phyloP scores from a whole-genome alignment of 2,888 invertebrate genomes.

The Asteroscopus sphinx region DNA sequence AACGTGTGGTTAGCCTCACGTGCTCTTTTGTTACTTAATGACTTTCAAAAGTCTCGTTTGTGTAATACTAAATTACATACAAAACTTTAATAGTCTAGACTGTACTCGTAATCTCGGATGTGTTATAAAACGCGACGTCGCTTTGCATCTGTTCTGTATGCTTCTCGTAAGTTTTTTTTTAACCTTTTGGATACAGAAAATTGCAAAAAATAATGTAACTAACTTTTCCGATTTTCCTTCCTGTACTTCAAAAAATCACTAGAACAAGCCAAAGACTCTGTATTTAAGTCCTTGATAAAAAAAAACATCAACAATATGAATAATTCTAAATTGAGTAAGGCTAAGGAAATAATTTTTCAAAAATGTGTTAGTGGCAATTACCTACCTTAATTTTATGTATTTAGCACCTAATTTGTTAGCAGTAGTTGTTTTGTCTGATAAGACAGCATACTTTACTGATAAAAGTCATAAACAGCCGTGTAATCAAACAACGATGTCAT shows the following conservation, averaged over 20 bases:
- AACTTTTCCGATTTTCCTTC: too few relatives aligned
- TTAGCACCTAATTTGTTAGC: slow-evolving; percentile 23
- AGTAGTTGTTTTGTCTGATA: slow-evolving; percentile 48
- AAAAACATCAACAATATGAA: background rate
- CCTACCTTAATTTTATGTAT: slow-evolving; percentile 32
- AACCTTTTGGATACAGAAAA: too few relatives aligned
- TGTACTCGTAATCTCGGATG: slow-evolving; percentile 36
- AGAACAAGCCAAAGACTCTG: too few relatives aligned
- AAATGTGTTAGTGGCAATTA: slow-evolving; percentile 7
- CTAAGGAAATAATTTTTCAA: background rate
- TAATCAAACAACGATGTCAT: slow-evolving; percentile 35
- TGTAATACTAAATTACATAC: slow-evolving; percentile 39
- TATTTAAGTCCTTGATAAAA: too few relatives aligned
- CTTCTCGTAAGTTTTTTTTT: background rate
- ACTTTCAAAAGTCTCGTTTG: slow-evolving; percentile 41
- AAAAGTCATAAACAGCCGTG: slow-evolving; percentile 41
- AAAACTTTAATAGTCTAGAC: slow-evolving; percentile 34
- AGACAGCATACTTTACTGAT: slow-evolving; percentile 40
- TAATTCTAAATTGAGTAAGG: background rate
- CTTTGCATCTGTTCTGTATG: slow-evolving; percentile 13
- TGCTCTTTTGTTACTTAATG: slow-evolving; percentile 36
- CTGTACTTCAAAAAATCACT: too few relatives aligned
- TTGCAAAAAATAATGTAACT: too few relatives aligned
- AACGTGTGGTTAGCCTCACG: slow-evolving; percentile 29
- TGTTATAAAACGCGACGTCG: slow-evolving; percentile 39